Conservation (phyloP, 2,888 invertebrate species). For the Hecatera dysodea region DNA sequence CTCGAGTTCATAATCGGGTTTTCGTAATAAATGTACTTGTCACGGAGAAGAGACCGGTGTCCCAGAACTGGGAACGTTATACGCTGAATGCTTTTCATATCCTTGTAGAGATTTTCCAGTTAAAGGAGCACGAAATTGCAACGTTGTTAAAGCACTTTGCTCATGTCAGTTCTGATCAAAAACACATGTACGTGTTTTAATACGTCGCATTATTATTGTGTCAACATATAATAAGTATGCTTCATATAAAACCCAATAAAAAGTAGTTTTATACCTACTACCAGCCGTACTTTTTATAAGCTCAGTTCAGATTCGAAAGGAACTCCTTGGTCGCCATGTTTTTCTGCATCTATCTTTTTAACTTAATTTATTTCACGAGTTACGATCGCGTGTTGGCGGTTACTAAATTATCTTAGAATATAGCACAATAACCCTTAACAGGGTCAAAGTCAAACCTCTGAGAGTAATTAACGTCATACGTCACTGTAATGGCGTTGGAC, state of each 20-base stretch:
- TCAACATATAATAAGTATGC: conserved; percentile 23
- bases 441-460: conserved; percentile 41
- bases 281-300: not conserved
- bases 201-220: conserved; percentile 18
- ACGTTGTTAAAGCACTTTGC: not conserved
- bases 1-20: conserved; percentile 15
- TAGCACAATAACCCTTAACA: conserved; percentile 40
- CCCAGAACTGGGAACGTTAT: not conserved
- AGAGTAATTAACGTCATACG: conserved; percentile 51
- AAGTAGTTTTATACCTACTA: conserved; percentile 11
- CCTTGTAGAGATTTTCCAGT: not conserved
- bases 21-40: conserved; percentile 1
- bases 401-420: conserved; percentile 38
- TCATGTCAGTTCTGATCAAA: conserved; percentile 36
- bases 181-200: conserved; percentile 18
- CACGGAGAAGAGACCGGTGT: not conserved
- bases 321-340: not conserved
- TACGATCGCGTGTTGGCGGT: conserved; percentile 24
- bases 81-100: not conserved
- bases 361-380: not conserved
- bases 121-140: not conserved
- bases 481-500: conserved; percentile 30
- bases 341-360: conserved; percentile 21
- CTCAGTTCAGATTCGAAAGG: not conserved
- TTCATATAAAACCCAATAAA: conserved; percentile 34